Evolutionary conservation across 2,113 vertebrate species (phyloP), one percentile per base, ranked within the genome.

Genomic region (Hyperoodon ampullatus): DNA sequence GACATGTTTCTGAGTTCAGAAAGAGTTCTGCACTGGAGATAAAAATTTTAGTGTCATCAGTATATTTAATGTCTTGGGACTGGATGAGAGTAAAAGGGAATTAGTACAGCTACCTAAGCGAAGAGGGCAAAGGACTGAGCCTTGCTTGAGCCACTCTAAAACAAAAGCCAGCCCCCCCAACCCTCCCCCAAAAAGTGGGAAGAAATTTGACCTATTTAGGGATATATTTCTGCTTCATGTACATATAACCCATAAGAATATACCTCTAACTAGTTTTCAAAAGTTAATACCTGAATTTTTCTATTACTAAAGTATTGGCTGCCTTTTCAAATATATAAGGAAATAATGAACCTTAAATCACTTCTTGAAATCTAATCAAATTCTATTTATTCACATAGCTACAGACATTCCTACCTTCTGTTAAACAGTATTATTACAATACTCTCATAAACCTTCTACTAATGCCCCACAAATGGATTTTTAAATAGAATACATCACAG

Each of bases 321-420:
- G 6, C 5, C 19, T 87, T 15, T 60, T 95, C 44, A 93, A 84
- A 72, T 21, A 50, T 15, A 63, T 65, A 55, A 63, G 35, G 92
- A 96, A 88, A 90, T 26, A 12, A 15, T 83, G 16, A 65, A 63
- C 39, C 8, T 89, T 80, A 74, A 93, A 94, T 3, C 44, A 63
- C 8, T 84, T 81, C 23, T 93, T 92, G 28, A 93, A 87, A 95
- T 94, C 14, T 93, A 72, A 88, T 85, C n/a, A 93, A 85, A 47
- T 84, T 85, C 35, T 80, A 44, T 70, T 86, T 95, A 93, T 86
- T 71, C 88, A 86, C 24, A 90, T 21, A 47, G 61, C 6, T 53
- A 85, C 93, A 61, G 82, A 70, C n/a, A 63, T 3, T 75, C 28
- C 19, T 16, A 71, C 10, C 58, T 90, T 90, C 55, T 10, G 39